A percentile compares a stretch with the other conserved stretches of the same genome.
phyloP scores from a whole-genome alignment of 2,797 vertebrate species.

The Sebastes oblongus region DNA sequence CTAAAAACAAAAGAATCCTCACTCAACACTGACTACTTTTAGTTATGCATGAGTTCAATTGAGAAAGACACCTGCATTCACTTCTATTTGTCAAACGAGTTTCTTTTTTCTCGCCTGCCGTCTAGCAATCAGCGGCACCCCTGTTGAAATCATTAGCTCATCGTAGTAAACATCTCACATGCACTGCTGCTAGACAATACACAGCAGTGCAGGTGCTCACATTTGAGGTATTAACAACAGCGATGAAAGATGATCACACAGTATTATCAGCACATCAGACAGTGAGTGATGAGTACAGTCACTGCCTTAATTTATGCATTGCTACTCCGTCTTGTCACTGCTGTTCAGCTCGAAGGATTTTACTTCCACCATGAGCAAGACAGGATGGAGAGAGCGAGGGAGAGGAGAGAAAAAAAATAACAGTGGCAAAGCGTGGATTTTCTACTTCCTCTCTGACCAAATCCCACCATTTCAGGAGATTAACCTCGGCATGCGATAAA shows the following conservation, averaged over 20 bases:
- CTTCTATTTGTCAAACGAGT: not conserved
- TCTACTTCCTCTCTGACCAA: slow-evolving; percentile 83
- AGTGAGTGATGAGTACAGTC: slow-evolving; percentile 70
- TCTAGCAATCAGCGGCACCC: slow-evolving; percentile 13
- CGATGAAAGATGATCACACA: slow-evolving; percentile 61
- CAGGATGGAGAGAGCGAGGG: slow-evolving; percentile 25
- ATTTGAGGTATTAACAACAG: slow-evolving; percentile 54
- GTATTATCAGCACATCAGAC: slow-evolving; percentile 68
- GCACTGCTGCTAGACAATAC: slow-evolving; percentile 5
- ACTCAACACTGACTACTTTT: not conserved
- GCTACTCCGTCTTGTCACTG: slow-evolving; percentile 74
- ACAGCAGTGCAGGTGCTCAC: slow-evolving; percentile 31
- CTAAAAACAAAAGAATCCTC: not conserved
- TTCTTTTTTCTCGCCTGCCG: not conserved
- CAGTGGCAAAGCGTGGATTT: slow-evolving; percentile 79
- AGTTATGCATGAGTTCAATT: not conserved
- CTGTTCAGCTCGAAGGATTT: slow-evolving; percentile 72
- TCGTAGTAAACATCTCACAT: slow-evolving; percentile 26
- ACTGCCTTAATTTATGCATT: slow-evolving; percentile 76
- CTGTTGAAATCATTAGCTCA: not conserved
- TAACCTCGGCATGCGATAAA: slow-evolving; percentile 88
- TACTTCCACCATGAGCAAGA: slow-evolving; percentile 57
- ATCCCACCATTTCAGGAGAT: slow-evolving; percentile 89
- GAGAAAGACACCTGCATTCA: slow-evolving; percentile 1
- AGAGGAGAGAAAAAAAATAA: slow-evolving; percentile 45